phyloP scores from a whole-genome alignment of 2,113 vertebrate species.

The Pterocles burchelli region DNA sequence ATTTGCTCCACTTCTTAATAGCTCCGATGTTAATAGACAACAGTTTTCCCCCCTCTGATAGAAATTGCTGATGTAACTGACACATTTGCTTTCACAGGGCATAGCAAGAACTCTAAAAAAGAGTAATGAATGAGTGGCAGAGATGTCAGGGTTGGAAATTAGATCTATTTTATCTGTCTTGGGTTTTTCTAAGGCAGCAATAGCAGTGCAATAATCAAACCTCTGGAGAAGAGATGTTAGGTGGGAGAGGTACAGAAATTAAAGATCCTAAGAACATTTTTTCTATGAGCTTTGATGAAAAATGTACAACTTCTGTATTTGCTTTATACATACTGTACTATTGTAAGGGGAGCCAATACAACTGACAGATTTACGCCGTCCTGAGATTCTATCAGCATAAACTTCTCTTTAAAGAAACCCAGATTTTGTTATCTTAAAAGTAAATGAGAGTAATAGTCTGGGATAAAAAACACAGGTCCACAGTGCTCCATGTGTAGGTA shows the following conservation, averaged over 20 bases:
- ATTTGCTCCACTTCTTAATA: conserved; percentile 24
- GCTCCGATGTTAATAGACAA: conserved; percentile 36
- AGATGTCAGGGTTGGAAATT: conserved; percentile 63
- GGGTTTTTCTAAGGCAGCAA: conserved; percentile 32
- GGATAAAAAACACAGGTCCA: not conserved
- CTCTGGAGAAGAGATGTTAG: not conserved
- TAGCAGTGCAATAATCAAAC: not conserved
- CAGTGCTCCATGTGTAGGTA: not conserved
- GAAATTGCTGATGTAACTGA: conserved; percentile 23
- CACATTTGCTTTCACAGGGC: conserved; percentile 47
- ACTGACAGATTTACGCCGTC: not conserved
- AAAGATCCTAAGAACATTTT: not conserved
- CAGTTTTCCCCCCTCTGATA: not conserved
- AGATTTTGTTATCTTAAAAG: not conserved
- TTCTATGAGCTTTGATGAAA: not conserved
- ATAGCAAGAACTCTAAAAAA: conserved; percentile 26
- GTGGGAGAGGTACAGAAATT: conserved; percentile 18
- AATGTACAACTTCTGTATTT: not conserved
- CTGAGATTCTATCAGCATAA: conserved; percentile 24
- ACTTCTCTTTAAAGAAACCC: conserved; percentile 25
- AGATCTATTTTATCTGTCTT: conserved; percentile 55
- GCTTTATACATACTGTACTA: not conserved
- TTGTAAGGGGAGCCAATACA: not conserved
- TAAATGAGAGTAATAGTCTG: not conserved
- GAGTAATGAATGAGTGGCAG: conserved; percentile 58